phyloP scores from a whole-genome alignment of 1,140 invertebrate genomes.

The Drosophila ananassae region DNA sequence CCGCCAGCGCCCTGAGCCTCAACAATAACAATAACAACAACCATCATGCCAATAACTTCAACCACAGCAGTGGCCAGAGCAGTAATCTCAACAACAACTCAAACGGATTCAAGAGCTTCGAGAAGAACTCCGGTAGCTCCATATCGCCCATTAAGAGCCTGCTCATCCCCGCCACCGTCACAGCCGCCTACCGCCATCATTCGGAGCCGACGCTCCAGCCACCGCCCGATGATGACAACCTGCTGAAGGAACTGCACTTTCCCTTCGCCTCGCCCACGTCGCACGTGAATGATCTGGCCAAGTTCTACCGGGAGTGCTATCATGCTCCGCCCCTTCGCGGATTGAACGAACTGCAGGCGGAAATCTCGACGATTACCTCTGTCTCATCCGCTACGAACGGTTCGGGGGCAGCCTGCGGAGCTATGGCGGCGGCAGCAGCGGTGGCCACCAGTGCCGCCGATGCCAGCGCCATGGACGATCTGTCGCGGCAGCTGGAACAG shows the following conservation, averaged over 20 bases:
- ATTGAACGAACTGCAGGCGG: slow-evolving; percentile 86
- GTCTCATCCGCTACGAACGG: slow-evolving; percentile 50
- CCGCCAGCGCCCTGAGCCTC: slow-evolving; percentile 42
- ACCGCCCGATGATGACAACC: slow-evolving; percentile 68
- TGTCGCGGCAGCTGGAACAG: slow-evolving; percentile 89
- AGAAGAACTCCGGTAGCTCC: slow-evolving; percentile 56
- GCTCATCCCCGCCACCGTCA: slow-evolving; percentile 64
- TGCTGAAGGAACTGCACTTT: slow-evolving; percentile 84
- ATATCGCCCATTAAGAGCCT: slow-evolving; percentile 76
- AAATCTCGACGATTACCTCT: slow-evolving; percentile 19
- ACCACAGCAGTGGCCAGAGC: slow-evolving; percentile 16
- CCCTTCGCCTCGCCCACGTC: slow-evolving; percentile 86
- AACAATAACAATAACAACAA: slow-evolving; percentile 84
- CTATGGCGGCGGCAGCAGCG: slow-evolving; percentile 30
- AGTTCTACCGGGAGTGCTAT: slow-evolving; percentile 92
- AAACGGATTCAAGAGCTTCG: slow-evolving; percentile 74
- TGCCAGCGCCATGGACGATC: slow-evolving; percentile 87
- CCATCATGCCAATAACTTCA: slow-evolving; percentile 27
- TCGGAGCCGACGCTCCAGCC: slow-evolving; percentile 56
- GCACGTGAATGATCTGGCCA: slow-evolving; percentile 87
- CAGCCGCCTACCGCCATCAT: slow-evolving; percentile 52
- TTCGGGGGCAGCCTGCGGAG: slow-evolving; percentile 31
- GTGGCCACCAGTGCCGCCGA: slow-evolving; percentile 41
- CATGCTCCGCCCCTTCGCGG: slow-evolving; percentile 88
- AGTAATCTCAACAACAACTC: slow-evolving; percentile 69